Base-by-base conservation (phyloP, 2,888 invertebrate species). In the Hedya salicella region DNA sequence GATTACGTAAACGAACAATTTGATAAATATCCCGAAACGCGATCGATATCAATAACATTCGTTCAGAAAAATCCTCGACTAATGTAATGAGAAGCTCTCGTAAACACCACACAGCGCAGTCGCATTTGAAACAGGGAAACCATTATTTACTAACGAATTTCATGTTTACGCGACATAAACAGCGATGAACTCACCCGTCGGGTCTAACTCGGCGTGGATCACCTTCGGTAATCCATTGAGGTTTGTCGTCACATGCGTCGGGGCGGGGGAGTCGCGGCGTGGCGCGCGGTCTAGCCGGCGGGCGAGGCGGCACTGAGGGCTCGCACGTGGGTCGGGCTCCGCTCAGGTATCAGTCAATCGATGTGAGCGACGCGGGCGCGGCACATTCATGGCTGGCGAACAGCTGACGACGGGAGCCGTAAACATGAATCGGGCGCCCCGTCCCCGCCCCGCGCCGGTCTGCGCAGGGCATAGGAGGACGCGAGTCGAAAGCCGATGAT, bases 401-500 rank as follows among this genome's bases (percentile, higher is more conserved):
- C 91, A 91, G 91, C 91, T 91, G 91, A 91, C 91, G 88, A 83
- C 82, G 84, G 82, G 82, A 81, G 82, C 87, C 84, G 89, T 90
- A 90, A 91, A 88, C 91, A 91, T 91, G 91, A 91, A 91, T 91
- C 86, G 88, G 82, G 77, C n/a, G n/a, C 73, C 74, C 78, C 71
- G 76, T 70, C 70, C 70, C 62, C 68, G 70, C 69, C 73, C 68
- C 70, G 71, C 71, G 72, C 21, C 68, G 52, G 64, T 64, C 57
- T 64, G 69, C 63, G 46, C 62, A 59, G 64, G 64, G 50, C 62
- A 60, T 49, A 56, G 56, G 39, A 54, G 21, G 46, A 49, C 49
- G 56, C 39, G 56, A 64, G 32, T 56, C 40, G 62, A 53, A 44
- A 19, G 53, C 52, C 57, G 50, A 57, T 32, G n/a, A 52, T 44